Evolutionary conservation across 2,797 vertebrate species (phyloP).

Genomic region (Acomys russatus): DNA sequence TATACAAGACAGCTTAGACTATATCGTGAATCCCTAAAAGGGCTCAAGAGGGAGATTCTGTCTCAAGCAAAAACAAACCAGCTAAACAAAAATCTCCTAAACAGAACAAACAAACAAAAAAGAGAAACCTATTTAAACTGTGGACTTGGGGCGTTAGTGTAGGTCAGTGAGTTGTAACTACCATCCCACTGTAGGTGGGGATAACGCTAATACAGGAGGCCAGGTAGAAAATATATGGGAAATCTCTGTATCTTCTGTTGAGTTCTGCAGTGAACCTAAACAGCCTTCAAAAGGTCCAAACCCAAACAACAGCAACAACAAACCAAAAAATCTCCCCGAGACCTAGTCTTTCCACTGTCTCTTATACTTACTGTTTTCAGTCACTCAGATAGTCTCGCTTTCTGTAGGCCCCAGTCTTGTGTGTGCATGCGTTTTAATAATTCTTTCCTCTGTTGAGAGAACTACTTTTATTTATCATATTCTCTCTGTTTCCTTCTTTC

Average conservation of each 20-base stretch:
- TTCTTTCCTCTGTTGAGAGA: not conserved
- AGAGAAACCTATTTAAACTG: not conserved
- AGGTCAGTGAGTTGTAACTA: not conserved
- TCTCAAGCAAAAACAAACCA: not conserved
- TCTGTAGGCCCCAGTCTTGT: not conserved
- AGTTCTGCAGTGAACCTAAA: not conserved
- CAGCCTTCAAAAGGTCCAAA: not conserved
- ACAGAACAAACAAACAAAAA: not conserved
- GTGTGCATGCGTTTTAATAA: not conserved
- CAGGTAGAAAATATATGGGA: not conserved
- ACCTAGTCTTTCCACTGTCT: not conserved
- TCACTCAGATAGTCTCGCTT: not conserved
- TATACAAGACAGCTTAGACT: not conserved
- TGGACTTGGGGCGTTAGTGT: not conserved
- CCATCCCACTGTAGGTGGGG: not conserved
- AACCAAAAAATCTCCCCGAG: not conserved
- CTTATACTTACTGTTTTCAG: not conserved
- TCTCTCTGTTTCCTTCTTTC: not conserved
- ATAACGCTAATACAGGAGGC: not conserved
- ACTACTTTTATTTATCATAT: not conserved
- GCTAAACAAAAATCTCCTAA: not conserved
- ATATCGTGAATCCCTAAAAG: not conserved
- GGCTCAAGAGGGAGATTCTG: not conserved
- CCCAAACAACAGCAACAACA: not conserved
- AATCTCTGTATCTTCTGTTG: not conserved